phyloP scores from a whole-genome alignment of 2,888 invertebrate genomes.

The Lycaena phlaeas region DNA sequence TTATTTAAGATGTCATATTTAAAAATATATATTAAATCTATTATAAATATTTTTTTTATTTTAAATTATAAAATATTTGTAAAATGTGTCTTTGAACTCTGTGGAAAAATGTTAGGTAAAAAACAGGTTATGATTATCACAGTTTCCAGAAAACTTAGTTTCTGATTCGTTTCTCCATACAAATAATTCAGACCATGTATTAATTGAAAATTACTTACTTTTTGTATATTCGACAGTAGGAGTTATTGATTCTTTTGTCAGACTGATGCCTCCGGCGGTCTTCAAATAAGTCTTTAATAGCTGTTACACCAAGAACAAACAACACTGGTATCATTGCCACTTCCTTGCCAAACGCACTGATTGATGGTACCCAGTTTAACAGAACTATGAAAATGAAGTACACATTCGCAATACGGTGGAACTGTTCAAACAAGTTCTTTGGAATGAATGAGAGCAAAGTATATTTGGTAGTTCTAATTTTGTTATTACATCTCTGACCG shows the following conservation, averaged over 20 bases:
- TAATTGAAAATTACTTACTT: no score
- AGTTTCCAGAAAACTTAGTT: no score
- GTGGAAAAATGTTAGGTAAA: no score
- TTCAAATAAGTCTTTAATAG: conserved; percentile 95
- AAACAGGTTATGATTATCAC: no score
- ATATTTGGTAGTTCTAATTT: conserved; percentile 95
- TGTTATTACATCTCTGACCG: conserved; percentile 85
- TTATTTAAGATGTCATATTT: no score
- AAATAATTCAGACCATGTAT: no score
- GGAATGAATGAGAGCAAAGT: conserved; percentile 94
- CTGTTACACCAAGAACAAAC: conserved; percentile 95
- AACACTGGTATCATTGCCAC: conserved; percentile 95
- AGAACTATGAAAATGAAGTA: conserved; percentile 98
- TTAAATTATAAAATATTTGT: no score
- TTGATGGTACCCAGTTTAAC: conserved; percentile 95
- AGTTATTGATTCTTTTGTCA: conserved; percentile 95
- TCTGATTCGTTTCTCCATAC: no score
- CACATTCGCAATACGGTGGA: conserved; percentile 96
- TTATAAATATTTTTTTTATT: no score
- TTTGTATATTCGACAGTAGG: conserved; percentile 91
- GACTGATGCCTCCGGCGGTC: conserved; percentile 91
- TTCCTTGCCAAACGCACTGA: conserved; percentile 96
- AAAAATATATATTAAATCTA: no score
- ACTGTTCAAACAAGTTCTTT: conserved; percentile 96
- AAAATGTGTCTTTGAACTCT: no score